A percentile compares a stretch with the other conserved stretches of the same genome.
phyloP scores from a whole-genome alignment of 2,113 vertebrate genomes.

The Dasyornis broadbenti region DNA sequence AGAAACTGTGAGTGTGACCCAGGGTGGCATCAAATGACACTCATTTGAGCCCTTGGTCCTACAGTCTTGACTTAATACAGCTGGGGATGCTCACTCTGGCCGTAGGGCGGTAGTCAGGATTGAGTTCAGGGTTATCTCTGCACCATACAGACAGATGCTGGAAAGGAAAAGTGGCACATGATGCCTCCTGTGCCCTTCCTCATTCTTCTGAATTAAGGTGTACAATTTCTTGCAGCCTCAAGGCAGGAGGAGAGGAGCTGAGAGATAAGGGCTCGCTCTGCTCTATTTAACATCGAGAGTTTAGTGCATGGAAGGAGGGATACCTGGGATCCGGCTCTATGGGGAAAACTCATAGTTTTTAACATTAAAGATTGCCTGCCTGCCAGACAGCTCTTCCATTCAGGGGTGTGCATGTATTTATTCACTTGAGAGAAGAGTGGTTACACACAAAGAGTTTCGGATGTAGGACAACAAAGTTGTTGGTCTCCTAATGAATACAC shows the following conservation, averaged over 20 bases:
- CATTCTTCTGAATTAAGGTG: not conserved
- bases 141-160: not conserved
- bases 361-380: not conserved
- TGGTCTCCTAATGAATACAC: not conserved
- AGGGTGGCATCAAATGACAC: not conserved
- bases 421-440: not conserved
- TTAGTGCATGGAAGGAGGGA: rapidly evolving
- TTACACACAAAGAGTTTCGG: not conserved
- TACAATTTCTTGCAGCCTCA: not conserved
- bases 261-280: not conserved
- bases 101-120: not conserved
- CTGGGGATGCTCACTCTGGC: not conserved
- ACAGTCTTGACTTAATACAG: not conserved
- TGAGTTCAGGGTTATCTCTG: not conserved
- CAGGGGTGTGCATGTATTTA: not conserved
- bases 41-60: not conserved
- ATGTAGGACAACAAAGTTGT: not conserved
- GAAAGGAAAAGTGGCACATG: not conserved
- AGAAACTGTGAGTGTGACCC: not conserved
- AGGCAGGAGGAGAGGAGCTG: not conserved
- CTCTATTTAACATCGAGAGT: not conserved
- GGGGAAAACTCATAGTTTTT: not conserved
- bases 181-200: not conserved
- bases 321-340: not conserved
- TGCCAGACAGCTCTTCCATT: not conserved